Percentiles rank a stretch among this genome's conserved stretches.
Conservation (phyloP, 2,888 invertebrate species). For the Hecatera dysodea region DNA sequence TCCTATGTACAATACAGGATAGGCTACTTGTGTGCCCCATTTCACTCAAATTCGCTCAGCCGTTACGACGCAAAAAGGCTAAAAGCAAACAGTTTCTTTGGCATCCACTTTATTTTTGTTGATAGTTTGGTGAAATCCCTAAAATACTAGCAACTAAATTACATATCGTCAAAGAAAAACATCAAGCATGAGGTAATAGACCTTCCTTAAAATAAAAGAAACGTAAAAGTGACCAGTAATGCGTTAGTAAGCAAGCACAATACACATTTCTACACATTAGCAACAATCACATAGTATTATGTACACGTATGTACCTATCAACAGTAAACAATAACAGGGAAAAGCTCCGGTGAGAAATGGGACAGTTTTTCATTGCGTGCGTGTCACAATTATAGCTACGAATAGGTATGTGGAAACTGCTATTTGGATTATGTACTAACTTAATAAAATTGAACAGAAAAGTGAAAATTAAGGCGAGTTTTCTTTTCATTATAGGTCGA, state of each 20-base stretch:
- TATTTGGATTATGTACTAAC: slow-evolving; percentile 35
- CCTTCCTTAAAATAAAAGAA: slow-evolving; percentile 25
- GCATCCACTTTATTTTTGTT: too few species aligned
- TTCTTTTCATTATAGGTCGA: not conserved
- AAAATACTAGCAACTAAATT: too few species aligned
- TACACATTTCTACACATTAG: slow-evolving; percentile 57
- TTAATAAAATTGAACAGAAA: slow-evolving; percentile 7
- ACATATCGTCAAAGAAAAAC: not conserved
- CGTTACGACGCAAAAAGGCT: too few species aligned
- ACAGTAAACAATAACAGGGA: slow-evolving; percentile 82
- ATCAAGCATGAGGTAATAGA: not conserved
- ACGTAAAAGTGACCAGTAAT: slow-evolving; percentile 46
- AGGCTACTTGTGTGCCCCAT: too few species aligned
- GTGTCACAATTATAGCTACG: slow-evolving; percentile 47
- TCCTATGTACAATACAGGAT: too few species aligned
- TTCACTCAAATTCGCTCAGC: too few species aligned
- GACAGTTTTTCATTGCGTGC: slow-evolving; percentile 77
- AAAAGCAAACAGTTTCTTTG: too few species aligned
- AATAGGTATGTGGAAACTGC: slow-evolving; percentile 55
- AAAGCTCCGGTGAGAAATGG: slow-evolving; percentile 84
- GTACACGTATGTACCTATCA: slow-evolving; percentile 51
- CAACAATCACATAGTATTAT: slow-evolving; percentile 59
- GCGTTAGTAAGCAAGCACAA: slow-evolving; percentile 43
- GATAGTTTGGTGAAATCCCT: too few species aligned
- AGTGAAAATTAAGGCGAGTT: slow-evolving; percentile 17